Conservation (phyloP, 2,888 invertebrate species). For the Tipula unca region DNA sequence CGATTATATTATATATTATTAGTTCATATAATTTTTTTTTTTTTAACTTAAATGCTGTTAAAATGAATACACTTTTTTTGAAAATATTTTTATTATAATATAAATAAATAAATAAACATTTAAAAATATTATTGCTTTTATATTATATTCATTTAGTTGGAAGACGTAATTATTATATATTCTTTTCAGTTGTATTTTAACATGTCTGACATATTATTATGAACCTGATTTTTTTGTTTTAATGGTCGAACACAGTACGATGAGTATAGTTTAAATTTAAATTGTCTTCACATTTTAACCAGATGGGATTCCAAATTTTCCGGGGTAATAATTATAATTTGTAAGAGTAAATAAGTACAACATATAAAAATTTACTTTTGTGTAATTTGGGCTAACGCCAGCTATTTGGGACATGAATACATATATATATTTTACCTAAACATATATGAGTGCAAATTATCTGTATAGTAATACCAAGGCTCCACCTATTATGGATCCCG, state of each 20-base stretch:
- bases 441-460: background rate
- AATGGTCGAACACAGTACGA: background rate
- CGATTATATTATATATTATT: background rate
- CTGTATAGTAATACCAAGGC: background rate
- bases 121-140: background rate
- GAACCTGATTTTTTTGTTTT: background rate
- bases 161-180: background rate
- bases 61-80: background rate
- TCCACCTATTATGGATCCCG: background rate
- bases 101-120: constrained; percentile 14
- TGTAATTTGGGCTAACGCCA: background rate
- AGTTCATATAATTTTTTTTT: background rate
- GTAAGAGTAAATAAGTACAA: background rate
- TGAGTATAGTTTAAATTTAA: background rate
- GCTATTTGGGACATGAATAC: background rate
- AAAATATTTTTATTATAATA: constrained; percentile 8
- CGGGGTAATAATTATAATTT: background rate
- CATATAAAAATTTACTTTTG: background rate
- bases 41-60: background rate
- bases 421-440: no score
- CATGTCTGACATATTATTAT: background rate
- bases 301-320: background rate
- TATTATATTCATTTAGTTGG: background rate
- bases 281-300: background rate
- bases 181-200: background rate